These are phyloP conservation scores for Masnerella sp. DNA, from an alignment of 2,888 invertebrate species.

Conservation along the genomic window DNA sequence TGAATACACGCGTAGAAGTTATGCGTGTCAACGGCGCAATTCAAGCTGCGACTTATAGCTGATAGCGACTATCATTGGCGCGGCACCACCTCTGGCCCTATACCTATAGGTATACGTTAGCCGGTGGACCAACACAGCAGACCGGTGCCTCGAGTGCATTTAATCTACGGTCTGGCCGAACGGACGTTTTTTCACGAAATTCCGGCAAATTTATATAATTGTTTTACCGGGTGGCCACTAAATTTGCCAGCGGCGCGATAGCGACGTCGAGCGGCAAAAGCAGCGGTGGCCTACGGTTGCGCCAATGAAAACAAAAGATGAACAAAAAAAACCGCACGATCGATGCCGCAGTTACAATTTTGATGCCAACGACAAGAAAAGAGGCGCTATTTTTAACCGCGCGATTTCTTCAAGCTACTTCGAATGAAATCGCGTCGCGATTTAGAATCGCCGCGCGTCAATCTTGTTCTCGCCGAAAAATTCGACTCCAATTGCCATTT, in stretches of 20 bases:
- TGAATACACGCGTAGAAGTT: conserved; percentile 71
- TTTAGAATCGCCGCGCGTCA: too few species aligned
- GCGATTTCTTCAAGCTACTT: background rate
- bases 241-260: conserved; percentile 68
- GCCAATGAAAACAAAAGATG: conserved; percentile 44
- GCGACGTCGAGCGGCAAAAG: conserved; percentile 61
- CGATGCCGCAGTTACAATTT: conserved; percentile 33
- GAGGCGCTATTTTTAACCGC: background rate
- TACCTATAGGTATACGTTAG: conserved; percentile 40
- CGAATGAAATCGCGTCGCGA: too few species aligned
- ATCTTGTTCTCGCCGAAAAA: too few species aligned
- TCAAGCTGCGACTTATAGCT: conserved; percentile 74
- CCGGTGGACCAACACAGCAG: conserved; percentile 58
- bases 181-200: conserved; percentile 74
- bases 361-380: conserved; percentile 1
- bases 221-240: conserved; percentile 75
- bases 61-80: conserved; percentile 67
- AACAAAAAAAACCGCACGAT: conserved; percentile 33
- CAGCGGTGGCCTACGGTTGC: conserved; percentile 40
- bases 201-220: conserved; percentile 75
- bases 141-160: conserved; percentile 67
- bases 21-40: conserved; percentile 75
- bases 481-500: conserved; percentile 47
- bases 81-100: conserved; percentile 58
- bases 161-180: conserved; percentile 73